Conservation (phyloP, 2,888 invertebrate genomes). For the Tetranychus piercei region DNA sequence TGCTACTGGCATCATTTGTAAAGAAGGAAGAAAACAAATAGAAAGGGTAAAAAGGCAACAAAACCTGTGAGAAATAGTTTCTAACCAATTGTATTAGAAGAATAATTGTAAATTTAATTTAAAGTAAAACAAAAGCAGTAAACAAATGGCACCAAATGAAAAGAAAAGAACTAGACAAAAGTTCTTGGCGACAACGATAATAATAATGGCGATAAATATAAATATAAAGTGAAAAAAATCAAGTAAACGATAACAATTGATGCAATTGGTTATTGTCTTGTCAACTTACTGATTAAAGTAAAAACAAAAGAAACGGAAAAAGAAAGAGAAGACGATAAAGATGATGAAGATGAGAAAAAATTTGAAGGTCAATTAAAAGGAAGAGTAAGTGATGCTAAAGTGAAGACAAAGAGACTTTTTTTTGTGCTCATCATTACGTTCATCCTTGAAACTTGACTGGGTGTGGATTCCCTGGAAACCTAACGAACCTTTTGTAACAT, state of each 20-base stretch:
- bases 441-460: neutral
- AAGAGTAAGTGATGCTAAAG: neutral
- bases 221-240: neutral
- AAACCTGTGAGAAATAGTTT: too few relatives aligned
- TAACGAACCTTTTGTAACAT: neutral
- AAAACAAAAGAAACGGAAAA: neutral
- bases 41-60: too few relatives aligned
- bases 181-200: neutral
- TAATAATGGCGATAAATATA: neutral
- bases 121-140: neutral
- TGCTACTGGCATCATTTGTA: too few relatives aligned
- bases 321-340: slow-evolving; percentile 3
- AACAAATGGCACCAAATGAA: neutral
- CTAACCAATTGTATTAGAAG: too few relatives aligned
- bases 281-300: neutral
- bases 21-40: too few relatives aligned
- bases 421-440: neutral
- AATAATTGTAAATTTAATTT: too few relatives aligned
- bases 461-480: neutral
- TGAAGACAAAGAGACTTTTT: neutral
- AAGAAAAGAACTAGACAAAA: neutral
- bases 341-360: neutral
- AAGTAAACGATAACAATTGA: neutral
- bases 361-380: slow-evolving; percentile 4
- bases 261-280: neutral